Conservation (phyloP, 2,888 invertebrate species). For the Escarpia spicata region DNA sequence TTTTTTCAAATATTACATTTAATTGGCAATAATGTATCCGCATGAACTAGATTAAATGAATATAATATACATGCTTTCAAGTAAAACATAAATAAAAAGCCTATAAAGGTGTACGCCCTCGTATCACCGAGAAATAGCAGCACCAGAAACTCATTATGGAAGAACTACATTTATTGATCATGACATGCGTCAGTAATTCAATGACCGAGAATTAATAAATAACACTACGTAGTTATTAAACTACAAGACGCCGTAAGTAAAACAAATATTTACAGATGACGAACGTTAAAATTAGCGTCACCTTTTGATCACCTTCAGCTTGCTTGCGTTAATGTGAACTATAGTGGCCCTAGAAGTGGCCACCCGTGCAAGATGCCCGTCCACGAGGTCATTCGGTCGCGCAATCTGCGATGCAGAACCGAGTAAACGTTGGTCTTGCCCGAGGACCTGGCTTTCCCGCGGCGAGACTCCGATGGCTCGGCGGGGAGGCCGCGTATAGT, state of each 20-base stretch:
- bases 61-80: neutral
- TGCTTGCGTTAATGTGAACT: neutral
- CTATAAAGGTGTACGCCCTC: neutral
- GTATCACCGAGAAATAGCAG: neutral
- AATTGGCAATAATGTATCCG: neutral
- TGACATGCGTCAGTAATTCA: neutral
- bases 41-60: neutral
- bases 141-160: neutral
- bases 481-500: neutral
- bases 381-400: neutral
- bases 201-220: neutral
- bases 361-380: neutral
- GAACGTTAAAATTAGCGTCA: neutral
- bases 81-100: neutral
- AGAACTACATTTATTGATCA: neutral
- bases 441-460: neutral
- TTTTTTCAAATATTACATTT: neutral
- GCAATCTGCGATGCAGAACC: neutral
- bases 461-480: neutral
- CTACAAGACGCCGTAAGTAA: neutral
- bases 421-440: neutral
- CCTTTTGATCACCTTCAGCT: neutral
- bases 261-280: neutral
- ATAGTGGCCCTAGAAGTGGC: neutral
- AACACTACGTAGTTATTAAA: neutral